phyloP scores from a whole-genome alignment of 35 echinoderm and acorn worm genomes.

The Chiridota heheva region DNA sequence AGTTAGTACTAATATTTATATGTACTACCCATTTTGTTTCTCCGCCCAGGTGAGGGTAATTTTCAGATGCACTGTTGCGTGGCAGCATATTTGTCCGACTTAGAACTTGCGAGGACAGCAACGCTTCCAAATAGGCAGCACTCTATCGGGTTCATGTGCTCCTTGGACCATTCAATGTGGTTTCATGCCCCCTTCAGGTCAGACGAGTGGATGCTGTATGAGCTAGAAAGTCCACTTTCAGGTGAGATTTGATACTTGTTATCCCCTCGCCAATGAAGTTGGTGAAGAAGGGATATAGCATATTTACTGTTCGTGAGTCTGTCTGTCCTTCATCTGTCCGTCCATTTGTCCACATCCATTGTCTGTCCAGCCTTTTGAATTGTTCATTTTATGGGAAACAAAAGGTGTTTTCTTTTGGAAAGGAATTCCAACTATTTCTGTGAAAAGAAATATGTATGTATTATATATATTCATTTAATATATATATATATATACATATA shows the following conservation, averaged over 20 bases:
- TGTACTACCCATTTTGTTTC: no score
- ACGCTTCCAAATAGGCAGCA: slow-evolving; percentile 41
- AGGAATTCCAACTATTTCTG: no score
- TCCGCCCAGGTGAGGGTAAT: slow-evolving; percentile 52
- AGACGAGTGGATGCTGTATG: slow-evolving; percentile 95
- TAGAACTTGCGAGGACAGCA: slow-evolving; percentile 39
- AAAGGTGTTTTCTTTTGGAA: no score
- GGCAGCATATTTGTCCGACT: slow-evolving; percentile 82
- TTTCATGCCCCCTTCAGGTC: slow-evolving; percentile 85
- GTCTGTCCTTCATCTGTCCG: no score
- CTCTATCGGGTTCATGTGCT: slow-evolving; percentile 48
- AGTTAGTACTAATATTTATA: no score
- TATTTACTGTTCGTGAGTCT: no score
- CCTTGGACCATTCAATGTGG: slow-evolving; percentile 85
- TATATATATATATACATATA: no score
- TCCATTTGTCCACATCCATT: no score
- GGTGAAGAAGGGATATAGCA: no score
- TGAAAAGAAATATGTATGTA: neutral
- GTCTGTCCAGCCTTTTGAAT: no score
- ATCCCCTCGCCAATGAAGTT: no score
- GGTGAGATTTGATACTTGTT: slow-evolving; percentile 29
- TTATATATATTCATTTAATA: no score
- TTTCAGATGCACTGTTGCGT: slow-evolving; percentile 71
- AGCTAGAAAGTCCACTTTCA: slow-evolving; percentile 77
- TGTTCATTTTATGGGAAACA: neutral